phyloP scores from a whole-genome alignment of 1,140 invertebrate species.

The Calosoma granatense region DNA sequence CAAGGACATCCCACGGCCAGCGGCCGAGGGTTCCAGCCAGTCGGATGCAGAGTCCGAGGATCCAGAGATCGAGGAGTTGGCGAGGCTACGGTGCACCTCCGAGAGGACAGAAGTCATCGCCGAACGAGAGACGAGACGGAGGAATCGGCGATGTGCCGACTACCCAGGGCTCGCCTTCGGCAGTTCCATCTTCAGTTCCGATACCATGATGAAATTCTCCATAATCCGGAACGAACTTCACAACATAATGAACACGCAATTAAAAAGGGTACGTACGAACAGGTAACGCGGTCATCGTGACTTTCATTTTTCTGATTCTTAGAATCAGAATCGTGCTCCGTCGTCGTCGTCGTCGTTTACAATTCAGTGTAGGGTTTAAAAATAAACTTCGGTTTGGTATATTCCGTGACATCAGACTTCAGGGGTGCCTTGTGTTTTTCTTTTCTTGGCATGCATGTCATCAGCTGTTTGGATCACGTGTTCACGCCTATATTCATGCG shows the following conservation, averaged over 20 bases:
- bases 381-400: not conserved
- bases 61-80: conserved; percentile 64
- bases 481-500: no score
- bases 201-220: conserved; percentile 96
- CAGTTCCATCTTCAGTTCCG: conserved; percentile 86
- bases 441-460: not conserved
- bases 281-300: not conserved
- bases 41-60: conserved; percentile 46
- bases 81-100: conserved; percentile 74
- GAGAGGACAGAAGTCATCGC: conserved; percentile 78
- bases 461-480: not conserved
- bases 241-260: conserved; percentile 92
- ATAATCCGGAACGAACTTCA: conserved; percentile 94
- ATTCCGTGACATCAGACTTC: not conserved
- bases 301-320: not conserved
- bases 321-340: no score
- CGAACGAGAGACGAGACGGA: conserved; percentile 64
- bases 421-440: not conserved
- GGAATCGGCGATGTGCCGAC: conserved; percentile 69
- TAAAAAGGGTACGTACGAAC: conserved; percentile 85
- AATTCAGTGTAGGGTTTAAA: no score
- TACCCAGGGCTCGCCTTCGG: conserved; percentile 88
- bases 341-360: no score
- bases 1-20: conserved; percentile 28
- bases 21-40: conserved; percentile 37